Evolutionary conservation across 2,888 invertebrate species (phyloP).

Genomic region (Spilarctia lutea): DNA sequence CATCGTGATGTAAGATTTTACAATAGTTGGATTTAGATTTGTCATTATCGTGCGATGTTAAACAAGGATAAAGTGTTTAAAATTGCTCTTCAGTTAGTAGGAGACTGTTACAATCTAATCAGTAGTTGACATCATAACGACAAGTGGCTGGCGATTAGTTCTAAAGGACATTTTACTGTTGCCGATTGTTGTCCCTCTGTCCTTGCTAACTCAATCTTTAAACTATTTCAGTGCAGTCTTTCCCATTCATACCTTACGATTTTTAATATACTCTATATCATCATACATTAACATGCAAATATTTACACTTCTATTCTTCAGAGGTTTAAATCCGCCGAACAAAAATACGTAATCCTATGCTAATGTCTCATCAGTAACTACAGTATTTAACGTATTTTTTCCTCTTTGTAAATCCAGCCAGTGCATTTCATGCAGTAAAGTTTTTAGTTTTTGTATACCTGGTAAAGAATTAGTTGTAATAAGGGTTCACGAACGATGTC

Average conservation of each 20-base stretch:
- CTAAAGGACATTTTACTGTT: background rate
- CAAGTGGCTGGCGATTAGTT: background rate
- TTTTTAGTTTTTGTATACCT: too few species aligned
- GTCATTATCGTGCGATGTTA: constrained; percentile 3
- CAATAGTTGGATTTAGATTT: constrained; percentile 8
- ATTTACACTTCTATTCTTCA: background rate
- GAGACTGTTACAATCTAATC: background rate
- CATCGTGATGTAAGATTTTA: constrained; percentile 5
- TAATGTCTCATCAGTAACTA: too few species aligned
- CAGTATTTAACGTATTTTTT: too few species aligned
- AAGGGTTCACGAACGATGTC: too few species aligned
- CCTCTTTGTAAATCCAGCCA: too few species aligned
- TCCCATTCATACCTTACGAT: background rate
- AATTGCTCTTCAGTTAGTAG: background rate
- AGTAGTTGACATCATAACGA: background rate
- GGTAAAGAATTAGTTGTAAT: too few species aligned
- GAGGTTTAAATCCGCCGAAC: background rate
- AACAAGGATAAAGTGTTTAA: background rate
- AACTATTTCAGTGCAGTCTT: background rate
- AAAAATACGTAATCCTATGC: too few species aligned
- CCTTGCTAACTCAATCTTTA: background rate
- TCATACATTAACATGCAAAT: background rate
- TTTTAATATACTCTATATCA: background rate
- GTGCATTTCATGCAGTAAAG: too few species aligned
- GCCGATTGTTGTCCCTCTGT: too few species aligned